Base-by-base conservation (phyloP, 2,888 invertebrate genomes). In the Drosophila prostipennis region DNA sequence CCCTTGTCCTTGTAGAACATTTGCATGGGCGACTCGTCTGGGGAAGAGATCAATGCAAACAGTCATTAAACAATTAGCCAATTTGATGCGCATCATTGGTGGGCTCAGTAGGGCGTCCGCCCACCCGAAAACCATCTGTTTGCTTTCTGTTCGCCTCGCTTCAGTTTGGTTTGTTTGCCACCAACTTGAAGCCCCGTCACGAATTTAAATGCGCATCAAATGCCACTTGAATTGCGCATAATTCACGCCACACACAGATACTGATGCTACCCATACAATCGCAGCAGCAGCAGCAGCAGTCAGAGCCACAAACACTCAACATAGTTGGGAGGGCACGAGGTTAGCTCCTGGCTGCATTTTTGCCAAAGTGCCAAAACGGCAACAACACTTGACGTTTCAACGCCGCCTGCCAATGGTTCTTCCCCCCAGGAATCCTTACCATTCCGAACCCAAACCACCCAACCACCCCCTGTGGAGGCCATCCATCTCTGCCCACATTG, bases 1-100 rank as follows among this genome's bases (percentile, higher is more conserved):
- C 93, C 94, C 85, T 94, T 94, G 37, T 93, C 94, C 77, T 93
- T 91, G 80, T 94, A 95, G 90, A 95, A 95, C 87, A 93, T 92
- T 82, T 94, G 94, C 52, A 95, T 89, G 72, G 90, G 89, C 60
- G 92, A 90, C 72, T 90, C 90, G 80, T 82, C 80, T 89, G 54
- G 65, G 61, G 29, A 67, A 77, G 74, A 83, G 86, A 82, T 83
- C 86, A 87, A 87, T 86, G 88, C 80, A 83, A 87, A 83, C 88
- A 83, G 74, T 78, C 86, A 82, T 82, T 82, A 82, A 87, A 87
- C 82, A 82, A 82, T 82, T 82, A 82, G 82, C 82, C 82, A 85
- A 87, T 82, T 87, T 87, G 82, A 75, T 81, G 85, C 85, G 79
- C 85, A 87, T 85, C 79, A 81, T 82, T 81, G 79, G 64, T 51